Conservation (phyloP, 2,113 vertebrate genomes). For the rabbit (Oryctolagus cuniculus) region DNA sequence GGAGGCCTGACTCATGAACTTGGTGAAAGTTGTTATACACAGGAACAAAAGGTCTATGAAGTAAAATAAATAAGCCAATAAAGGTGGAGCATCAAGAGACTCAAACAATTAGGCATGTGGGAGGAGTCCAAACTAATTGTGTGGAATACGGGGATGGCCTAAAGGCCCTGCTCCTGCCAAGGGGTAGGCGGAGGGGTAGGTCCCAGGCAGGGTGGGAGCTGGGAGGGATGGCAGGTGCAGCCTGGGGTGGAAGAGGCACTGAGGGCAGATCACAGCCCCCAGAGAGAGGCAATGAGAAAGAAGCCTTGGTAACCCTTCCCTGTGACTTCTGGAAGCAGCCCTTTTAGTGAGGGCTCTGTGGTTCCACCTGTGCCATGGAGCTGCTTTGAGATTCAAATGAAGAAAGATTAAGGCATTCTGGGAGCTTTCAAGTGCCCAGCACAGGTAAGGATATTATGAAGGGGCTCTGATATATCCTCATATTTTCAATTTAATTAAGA, state of each 20-base stretch:
- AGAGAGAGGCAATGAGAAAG: no score
- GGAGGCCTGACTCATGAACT: background rate
- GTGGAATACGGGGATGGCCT: background rate
- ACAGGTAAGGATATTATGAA: background rate
- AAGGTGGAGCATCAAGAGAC: background rate
- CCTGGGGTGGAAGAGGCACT: background rate
- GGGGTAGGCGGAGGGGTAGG: no score
- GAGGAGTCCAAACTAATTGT: background rate
- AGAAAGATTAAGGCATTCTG: constrained; percentile 27
- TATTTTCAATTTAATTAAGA: background rate
- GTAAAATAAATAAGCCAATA: background rate
- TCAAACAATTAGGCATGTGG: background rate
- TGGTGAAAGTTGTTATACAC: background rate
- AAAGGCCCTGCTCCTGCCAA: no score
- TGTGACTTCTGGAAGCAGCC: background rate
- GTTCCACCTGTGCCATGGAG: background rate
- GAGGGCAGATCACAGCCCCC: background rate
- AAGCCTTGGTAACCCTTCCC: background rate
- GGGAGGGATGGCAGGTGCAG: background rate
- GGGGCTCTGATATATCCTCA: background rate
- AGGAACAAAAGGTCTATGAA: background rate
- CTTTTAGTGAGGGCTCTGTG: background rate
- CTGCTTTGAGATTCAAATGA: background rate
- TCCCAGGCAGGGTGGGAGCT: background rate
- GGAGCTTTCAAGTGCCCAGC: background rate